Percentiles rank a stretch among this genome's conserved stretches.
phyloP scores from a whole-genome alignment of 2,113 vertebrate species.

The Melanerpes aurifrons region DNA sequence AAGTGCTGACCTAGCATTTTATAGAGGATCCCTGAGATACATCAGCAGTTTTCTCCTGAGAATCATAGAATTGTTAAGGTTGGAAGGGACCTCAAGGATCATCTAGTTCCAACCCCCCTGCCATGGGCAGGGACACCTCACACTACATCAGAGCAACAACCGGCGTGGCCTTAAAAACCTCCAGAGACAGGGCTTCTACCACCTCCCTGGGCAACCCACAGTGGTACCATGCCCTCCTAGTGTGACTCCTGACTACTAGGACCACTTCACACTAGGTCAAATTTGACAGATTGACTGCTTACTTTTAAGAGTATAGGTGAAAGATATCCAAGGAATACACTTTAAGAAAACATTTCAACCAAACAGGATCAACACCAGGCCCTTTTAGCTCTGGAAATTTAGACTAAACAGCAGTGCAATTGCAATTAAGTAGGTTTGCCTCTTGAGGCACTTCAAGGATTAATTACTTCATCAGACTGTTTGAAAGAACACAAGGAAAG shows the following conservation, averaged over 20 bases:
- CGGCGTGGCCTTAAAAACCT: too few species aligned
- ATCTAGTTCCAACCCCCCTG: too few species aligned
- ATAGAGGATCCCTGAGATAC: background rate
- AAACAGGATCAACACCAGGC: background rate
- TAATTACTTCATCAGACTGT: slow-evolving; percentile 38
- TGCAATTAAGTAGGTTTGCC: slow-evolving; percentile 11
- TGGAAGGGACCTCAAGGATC: too few species aligned
- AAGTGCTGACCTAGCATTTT: background rate
- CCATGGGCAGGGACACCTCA: too few species aligned
- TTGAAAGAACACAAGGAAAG: slow-evolving; percentile 5
- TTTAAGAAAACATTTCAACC: background rate
- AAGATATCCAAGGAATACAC: background rate
- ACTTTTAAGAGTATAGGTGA: background rate
- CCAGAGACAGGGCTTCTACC: too few species aligned
- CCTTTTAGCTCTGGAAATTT: background rate
- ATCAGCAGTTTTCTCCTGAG: background rate
- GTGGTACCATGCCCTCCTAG: background rate
- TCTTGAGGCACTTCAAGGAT: slow-evolving; percentile 40
- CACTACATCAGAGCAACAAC: too few species aligned
- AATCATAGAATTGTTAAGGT: too few species aligned
- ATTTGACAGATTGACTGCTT: background rate
- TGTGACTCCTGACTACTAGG: accelerated
- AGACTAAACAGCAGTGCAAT: background rate
- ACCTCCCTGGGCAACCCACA: background rate
- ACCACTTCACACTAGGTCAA: background rate